These are phyloP conservation scores for Silurus asotus DNA, from an alignment of 2,113 vertebrate species.

Conservation along the genomic window DNA sequence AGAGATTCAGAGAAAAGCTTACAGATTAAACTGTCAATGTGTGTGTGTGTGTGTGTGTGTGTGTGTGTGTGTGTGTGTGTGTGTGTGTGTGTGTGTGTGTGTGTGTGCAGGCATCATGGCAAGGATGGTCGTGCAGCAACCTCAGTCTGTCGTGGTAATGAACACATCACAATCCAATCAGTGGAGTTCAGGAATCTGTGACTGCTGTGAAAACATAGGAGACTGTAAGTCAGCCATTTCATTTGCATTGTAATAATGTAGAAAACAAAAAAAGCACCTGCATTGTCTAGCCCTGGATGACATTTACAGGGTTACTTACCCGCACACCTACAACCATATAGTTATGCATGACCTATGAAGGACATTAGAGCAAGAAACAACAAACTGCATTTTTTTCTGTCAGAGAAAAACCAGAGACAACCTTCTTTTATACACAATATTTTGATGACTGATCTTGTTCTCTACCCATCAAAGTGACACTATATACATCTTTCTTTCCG, in stretches of 20 bases:
- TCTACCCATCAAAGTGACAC: neutral
- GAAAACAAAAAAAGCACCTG: neutral
- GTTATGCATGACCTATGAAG: neutral
- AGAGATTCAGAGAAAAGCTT: neutral
- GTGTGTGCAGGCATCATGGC: slow-evolving; percentile 36
- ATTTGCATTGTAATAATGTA: neutral
- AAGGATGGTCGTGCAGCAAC: slow-evolving; percentile 43
- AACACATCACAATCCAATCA: slow-evolving; percentile 30
- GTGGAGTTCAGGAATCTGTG: slow-evolving; percentile 69
- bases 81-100: neutral
- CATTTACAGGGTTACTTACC: neutral
- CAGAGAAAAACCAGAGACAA: neutral
- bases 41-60: neutral
- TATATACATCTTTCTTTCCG: no score
- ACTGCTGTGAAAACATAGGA: slow-evolving; percentile 59
- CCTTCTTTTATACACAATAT: neutral
- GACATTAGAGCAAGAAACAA: neutral
- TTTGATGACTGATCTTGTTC: neutral
- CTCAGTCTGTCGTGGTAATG: slow-evolving; percentile 45
- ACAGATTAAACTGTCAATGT: neutral
- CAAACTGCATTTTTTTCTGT: neutral
- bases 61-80: neutral
- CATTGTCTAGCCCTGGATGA: neutral
- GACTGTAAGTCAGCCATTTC: slow-evolving; percentile 57
- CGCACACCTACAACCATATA: neutral